Evolutionary conservation across 1,140 invertebrate genomes (phyloP).

Genomic region (Neodiprion fabricii): DNA sequence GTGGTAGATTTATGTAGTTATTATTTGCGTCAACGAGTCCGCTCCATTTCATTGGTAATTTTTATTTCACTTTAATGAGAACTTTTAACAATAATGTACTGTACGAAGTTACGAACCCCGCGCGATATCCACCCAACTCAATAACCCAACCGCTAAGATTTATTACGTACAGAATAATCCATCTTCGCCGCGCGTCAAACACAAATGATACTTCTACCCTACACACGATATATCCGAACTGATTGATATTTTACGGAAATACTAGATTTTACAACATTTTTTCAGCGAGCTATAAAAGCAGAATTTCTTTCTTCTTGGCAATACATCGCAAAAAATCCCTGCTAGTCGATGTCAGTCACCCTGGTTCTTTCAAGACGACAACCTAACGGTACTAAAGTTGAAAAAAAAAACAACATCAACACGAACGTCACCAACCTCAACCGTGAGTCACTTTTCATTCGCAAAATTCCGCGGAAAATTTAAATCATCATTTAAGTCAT

Average conservation of each 20-base stretch:
- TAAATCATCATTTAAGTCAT: no score
- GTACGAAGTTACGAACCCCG: no score
- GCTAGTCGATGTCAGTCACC: slow-evolving; percentile 2
- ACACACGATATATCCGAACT: neutral
- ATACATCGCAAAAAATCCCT: neutral
- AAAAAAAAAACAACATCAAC: no score
- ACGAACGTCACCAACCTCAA: no score
- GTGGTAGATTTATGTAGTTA: neutral
- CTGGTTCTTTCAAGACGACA: neutral
- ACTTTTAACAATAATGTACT: neutral
- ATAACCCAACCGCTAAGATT: neutral
- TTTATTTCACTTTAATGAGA: neutral
- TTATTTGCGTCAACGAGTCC: neutral
- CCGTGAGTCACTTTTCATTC: no score
- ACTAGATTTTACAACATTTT: neutral
- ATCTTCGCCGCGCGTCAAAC: neutral
- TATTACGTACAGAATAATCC: neutral
- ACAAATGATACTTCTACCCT: neutral
- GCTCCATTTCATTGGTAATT: neutral
- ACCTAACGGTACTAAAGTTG: neutral
- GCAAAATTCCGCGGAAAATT: no score
- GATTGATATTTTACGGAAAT: neutral
- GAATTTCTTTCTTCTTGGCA: neutral
- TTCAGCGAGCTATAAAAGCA: neutral
- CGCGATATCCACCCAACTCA: neutral